Evolutionary conservation across 2,797 vertebrate genomes (phyloP).

Genomic region (Pseudocheirus occidentalis): DNA sequence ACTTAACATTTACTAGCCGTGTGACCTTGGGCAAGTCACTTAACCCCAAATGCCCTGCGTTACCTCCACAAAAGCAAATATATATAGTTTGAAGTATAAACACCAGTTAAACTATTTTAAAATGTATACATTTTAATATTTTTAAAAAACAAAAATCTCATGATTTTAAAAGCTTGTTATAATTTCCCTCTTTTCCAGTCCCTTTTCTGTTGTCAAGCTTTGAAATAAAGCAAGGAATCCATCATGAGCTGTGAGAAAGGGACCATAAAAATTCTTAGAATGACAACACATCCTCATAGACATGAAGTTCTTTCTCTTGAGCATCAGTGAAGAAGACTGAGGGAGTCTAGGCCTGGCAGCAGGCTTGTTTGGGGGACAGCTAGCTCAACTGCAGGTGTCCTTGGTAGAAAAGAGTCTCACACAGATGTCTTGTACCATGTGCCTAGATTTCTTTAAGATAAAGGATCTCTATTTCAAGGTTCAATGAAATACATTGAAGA

Average conservation of each 20-base stretch:
- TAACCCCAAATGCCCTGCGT: too few species aligned
- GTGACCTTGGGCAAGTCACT: too few species aligned
- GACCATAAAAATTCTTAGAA: not conserved
- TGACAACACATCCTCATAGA: not conserved
- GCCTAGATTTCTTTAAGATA: constrained; percentile 55
- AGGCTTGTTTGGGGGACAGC: not conserved
- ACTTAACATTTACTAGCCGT: too few species aligned
- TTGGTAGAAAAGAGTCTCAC: not conserved
- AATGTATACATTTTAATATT: not conserved
- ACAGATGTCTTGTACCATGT: constrained; percentile 27
- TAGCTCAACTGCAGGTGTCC: not conserved
- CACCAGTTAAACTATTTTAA: not conserved
- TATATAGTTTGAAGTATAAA: not conserved
- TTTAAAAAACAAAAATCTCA: not conserved
- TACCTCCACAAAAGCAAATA: too few species aligned
- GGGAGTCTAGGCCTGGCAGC: not conserved
- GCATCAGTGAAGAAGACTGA: not conserved
- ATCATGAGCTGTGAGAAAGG: not conserved
- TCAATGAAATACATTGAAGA: constrained; percentile 53
- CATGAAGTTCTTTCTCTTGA: not conserved
- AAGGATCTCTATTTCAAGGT: constrained; percentile 60
- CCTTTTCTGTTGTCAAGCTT: not conserved
- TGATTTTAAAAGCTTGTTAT: not conserved
- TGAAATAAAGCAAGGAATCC: not conserved
- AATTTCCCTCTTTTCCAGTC: not conserved